Evolutionary conservation across 2,888 invertebrate genomes (phyloP).

Genomic region (Drosophila testacea): DNA sequence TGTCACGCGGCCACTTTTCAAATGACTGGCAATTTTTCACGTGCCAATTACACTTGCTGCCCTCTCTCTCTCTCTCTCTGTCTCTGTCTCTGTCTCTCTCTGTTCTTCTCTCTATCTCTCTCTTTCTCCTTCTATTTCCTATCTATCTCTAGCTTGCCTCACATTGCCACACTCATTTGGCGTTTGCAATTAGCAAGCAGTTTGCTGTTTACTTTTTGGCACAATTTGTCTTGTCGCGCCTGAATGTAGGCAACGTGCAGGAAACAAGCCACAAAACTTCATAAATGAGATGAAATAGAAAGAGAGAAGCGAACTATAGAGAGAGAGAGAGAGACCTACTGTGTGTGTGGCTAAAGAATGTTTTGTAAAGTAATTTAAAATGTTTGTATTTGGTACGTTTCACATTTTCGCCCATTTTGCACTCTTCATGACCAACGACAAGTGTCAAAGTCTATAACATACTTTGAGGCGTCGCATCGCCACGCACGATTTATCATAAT

Average conservation of each 20-base stretch:
- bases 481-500: conserved; percentile 73
- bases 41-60: conserved; percentile 65
- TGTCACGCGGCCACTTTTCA: conserved; percentile 74
- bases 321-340: neutral
- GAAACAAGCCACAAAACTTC: conserved; percentile 68
- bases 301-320: too few relatives aligned
- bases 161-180: conserved; percentile 8
- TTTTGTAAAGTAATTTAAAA: conserved; percentile 23
- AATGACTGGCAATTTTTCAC: conserved; percentile 79
- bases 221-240: conserved; percentile 75
- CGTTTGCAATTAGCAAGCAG: conserved; percentile 72
- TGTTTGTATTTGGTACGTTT: conserved; percentile 31
- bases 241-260: conserved; percentile 64
- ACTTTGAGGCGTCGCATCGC: conserved; percentile 45
- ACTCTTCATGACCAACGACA: neutral
- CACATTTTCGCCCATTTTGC: neutral
- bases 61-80: neutral
- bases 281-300: conserved; percentile 50
- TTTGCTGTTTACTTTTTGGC: conserved; percentile 72
- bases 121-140: too few relatives aligned
- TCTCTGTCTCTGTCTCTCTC: neutral
- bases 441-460: conserved; percentile 24
- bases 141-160: neutral
- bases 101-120: neutral
- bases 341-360: conserved; percentile 16